A percentile compares a stretch with the other conserved stretches of the same genome.
These are phyloP conservation scores for Vicugna pacos DNA, from an alignment of 2,113 vertebrate species.

Conservation along the genomic window DNA sequence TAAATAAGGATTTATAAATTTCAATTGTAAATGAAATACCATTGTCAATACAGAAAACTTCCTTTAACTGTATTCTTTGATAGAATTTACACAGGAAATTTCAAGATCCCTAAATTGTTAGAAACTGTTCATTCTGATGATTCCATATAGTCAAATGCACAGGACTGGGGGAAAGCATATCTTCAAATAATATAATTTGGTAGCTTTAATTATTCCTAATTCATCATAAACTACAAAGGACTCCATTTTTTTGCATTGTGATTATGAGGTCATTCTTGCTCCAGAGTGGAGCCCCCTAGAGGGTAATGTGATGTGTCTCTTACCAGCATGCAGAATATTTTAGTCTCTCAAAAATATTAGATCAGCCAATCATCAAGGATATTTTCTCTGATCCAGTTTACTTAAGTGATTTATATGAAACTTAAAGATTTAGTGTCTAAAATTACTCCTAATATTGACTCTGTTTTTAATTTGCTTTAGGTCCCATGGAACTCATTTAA, in stretches of 20 bases:
- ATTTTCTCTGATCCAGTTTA: slow-evolving; percentile 79
- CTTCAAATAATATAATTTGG: background rate
- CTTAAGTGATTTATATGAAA: slow-evolving; percentile 74
- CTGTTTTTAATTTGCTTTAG: slow-evolving; percentile 71
- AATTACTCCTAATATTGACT: slow-evolving; percentile 72
- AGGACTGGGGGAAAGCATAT: background rate
- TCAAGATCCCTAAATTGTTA: background rate
- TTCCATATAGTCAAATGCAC: background rate
- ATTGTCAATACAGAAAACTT: background rate
- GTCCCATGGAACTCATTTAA: slow-evolving; percentile 67
- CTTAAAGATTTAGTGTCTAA: slow-evolving; percentile 71
- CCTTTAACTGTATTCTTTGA: background rate
- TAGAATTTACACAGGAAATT: background rate
- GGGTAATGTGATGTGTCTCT: slow-evolving; percentile 43
- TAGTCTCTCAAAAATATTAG: slow-evolving; percentile 69
- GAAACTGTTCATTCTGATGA: background rate
- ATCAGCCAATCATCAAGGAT: slow-evolving; percentile 70
- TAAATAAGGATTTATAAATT: background rate
- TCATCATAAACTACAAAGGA: background rate
- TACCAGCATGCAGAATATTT: slow-evolving; percentile 43
- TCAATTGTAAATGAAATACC: background rate
- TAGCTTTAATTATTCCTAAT: background rate
- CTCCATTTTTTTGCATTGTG: background rate
- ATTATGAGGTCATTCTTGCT: slow-evolving; percentile 54
- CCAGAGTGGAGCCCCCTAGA: slow-evolving; percentile 41